Evolutionary conservation across 2,888 invertebrate genomes (phyloP), one percentile per base, ranked within the genome.

Genomic region (Scaptomyza polygonia): DNA sequence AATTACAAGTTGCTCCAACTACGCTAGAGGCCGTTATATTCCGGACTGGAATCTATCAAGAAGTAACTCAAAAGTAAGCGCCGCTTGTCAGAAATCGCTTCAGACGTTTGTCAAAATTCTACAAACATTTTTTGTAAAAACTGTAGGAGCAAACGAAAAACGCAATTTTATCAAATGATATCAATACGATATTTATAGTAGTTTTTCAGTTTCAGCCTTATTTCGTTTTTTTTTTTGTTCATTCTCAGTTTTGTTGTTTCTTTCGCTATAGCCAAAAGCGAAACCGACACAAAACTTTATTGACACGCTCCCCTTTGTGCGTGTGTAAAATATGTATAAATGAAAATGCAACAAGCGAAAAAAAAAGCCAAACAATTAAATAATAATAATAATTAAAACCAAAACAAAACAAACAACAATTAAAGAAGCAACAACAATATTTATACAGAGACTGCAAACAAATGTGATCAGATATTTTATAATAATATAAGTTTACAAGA

Each of bases 401-500:
- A 43, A 25, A 25, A 25, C 25, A 52, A 79, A 72, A 74, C 80
- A 74, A 75, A 83, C 47, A 76, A 79, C 71, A 59, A 64, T 72
- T 62, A 72, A 72, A 72, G 75, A 75, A 77, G 73, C 75, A 77
- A 83, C 77, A 84, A 82, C 72, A 81, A 84, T 86, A 88, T 89
- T 88, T 90, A 89, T 90, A 90, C 88, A 90, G 90, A 91, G 91
- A 91, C 91, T 91, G 91, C 91, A 91, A 91, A 90, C 89, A 90
- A 90, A 92, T 92, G 92, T 92, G 92, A 92, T 92, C 92, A 92
- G 91, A 92, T 91, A 91, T 91, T 90, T 89, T 90, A 84, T 84
- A 84, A 84, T 84, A 88, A 89, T 89, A 90, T 90, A 89, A 88
- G 90, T 89, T 88, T 89, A 88, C 89, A 88, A 86, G 81, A 67